A percentile compares a stretch with the other conserved stretches of the same genome.
phyloP scores from a whole-genome alignment of 1,140 invertebrate genomes.

The Conus betulinus region DNA sequence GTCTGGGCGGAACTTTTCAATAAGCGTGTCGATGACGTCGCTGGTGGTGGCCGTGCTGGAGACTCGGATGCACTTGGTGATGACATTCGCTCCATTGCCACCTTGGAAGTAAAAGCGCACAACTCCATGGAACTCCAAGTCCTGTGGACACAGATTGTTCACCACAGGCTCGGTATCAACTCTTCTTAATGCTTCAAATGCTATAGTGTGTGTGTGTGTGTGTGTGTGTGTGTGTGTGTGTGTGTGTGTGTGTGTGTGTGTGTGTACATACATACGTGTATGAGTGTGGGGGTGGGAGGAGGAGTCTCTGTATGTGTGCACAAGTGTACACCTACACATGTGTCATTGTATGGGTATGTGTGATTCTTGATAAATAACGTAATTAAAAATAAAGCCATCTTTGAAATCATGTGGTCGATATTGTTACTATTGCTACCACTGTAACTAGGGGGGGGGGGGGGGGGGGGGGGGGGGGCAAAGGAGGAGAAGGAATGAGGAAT shows the following conservation, averaged over 20 bases:
- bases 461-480: too few species aligned
- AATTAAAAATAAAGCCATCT: too few species aligned
- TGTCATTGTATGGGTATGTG: too few species aligned
- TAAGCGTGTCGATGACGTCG: conserved; percentile 96
- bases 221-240: neutral
- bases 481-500: too few species aligned
- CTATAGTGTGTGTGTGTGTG: too few species aligned
- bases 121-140: conserved; percentile 99
- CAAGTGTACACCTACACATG: neutral
- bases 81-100: conserved; percentile 84
- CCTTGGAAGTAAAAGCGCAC: conserved; percentile 99
- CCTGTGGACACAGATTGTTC: conserved; percentile 78
- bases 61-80: conserved; percentile 99
- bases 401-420: too few species aligned
- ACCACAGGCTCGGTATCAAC: too few species aligned
- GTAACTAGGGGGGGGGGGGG: too few species aligned
- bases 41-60: conserved; percentile 95
- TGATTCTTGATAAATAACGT: too few species aligned
- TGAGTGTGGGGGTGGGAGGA: neutral
- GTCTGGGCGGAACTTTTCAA: conserved; percentile 99
- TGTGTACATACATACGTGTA: too few species aligned
- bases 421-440: too few species aligned
- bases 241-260: neutral
- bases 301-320: neutral
- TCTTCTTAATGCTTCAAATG: too few species aligned